A percentile compares a stretch with the other conserved stretches of the same genome.
These are phyloP conservation scores for Odontomyia ornata DNA, from an alignment of 2,888 invertebrate genomes.

Conservation along the genomic window DNA sequence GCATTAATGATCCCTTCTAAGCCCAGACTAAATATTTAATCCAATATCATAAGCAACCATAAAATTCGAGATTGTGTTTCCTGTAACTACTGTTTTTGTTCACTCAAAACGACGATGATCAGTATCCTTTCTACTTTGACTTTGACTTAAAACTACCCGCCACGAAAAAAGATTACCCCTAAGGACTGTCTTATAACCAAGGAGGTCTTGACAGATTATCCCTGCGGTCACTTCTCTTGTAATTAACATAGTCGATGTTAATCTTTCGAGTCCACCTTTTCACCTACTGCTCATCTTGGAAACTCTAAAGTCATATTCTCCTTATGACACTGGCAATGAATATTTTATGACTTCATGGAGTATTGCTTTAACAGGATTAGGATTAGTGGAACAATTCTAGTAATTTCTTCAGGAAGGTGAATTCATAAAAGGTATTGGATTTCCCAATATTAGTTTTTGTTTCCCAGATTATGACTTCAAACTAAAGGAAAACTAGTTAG, in stretches of 20 bases:
- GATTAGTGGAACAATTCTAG: slow-evolving; percentile 22
- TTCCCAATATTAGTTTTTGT: slow-evolving; percentile 44
- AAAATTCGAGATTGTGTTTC: slow-evolving; percentile 22
- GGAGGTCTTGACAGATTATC: slow-evolving; percentile 43
- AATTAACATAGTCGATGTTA: slow-evolving; percentile 41
- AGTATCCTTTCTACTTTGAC: not conserved
- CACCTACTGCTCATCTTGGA: not conserved
- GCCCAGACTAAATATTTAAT: slow-evolving; percentile 37
- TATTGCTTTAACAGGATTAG: slow-evolving; percentile 42
- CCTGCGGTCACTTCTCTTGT: slow-evolving; percentile 42
- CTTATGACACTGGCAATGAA: slow-evolving; percentile 33
- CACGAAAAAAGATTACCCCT: no score
- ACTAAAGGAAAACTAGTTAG: not conserved
- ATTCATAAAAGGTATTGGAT: slow-evolving; percentile 21
- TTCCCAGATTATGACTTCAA: slow-evolving; percentile 31
- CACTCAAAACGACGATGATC: not conserved
- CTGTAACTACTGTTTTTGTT: not conserved
- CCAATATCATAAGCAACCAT: slow-evolving; percentile 36
- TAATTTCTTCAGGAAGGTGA: not conserved
- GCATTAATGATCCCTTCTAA: slow-evolving; percentile 29
- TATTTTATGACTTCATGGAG: slow-evolving; percentile 43
- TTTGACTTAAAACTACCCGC: no score
- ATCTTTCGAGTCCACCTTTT: slow-evolving; percentile 39
- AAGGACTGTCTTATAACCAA: not conserved
- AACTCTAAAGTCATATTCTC: not conserved